A percentile compares a stretch with the other conserved stretches of the same genome.
These are phyloP conservation scores for Yasuhikotakia modesta DNA, from an alignment of 2,797 vertebrate genomes.

Conservation along the genomic window DNA sequence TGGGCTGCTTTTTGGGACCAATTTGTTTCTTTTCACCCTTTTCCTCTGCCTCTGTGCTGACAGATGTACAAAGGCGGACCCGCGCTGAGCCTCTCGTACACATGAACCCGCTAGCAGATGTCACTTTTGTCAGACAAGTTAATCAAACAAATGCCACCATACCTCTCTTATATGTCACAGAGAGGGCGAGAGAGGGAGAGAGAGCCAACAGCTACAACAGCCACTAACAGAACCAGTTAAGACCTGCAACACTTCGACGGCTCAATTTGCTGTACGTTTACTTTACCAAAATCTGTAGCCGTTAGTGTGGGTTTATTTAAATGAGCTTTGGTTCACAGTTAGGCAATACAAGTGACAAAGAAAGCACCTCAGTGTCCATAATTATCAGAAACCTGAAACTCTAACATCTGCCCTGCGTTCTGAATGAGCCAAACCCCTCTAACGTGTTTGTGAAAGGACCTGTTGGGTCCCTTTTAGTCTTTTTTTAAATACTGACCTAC, in stretches of 20 bases:
- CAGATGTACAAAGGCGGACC: slow-evolving; percentile 99
- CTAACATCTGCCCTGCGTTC: slow-evolving; percentile 75
- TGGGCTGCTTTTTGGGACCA: slow-evolving; percentile 99
- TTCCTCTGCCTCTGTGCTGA: slow-evolving; percentile 96
- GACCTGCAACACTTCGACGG: slow-evolving; percentile 55
- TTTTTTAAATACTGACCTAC: slow-evolving; percentile 58
- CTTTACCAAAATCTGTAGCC: slow-evolving; percentile 20
- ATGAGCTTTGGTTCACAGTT: slow-evolving; percentile 27
- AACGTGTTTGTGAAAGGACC: slow-evolving; percentile 66
- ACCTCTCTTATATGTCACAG: slow-evolving; percentile 87
- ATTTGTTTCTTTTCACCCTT: slow-evolving; percentile 99
- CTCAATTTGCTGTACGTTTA: slow-evolving; percentile 13
- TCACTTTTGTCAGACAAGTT: slow-evolving; percentile 99
- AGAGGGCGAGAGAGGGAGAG: slow-evolving; percentile 57
- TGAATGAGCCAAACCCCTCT: slow-evolving; percentile 73
- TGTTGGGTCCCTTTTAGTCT: slow-evolving; percentile 54
- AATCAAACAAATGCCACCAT: slow-evolving; percentile 99
- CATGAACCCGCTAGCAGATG: slow-evolving; percentile 96
- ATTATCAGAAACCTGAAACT: slow-evolving; percentile 77
- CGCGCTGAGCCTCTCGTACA: slow-evolving; percentile 97
- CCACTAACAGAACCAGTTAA: slow-evolving; percentile 59
- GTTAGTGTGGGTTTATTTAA: slow-evolving; percentile 34
- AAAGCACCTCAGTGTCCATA: slow-evolving; percentile 70
- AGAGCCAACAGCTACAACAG: slow-evolving; percentile 42
- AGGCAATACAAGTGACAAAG: slow-evolving; percentile 48